Evolutionary conservation across 2,888 invertebrate species (phyloP), one percentile per base, ranked within the genome.

Genomic region (Mycogona germanica): DNA sequence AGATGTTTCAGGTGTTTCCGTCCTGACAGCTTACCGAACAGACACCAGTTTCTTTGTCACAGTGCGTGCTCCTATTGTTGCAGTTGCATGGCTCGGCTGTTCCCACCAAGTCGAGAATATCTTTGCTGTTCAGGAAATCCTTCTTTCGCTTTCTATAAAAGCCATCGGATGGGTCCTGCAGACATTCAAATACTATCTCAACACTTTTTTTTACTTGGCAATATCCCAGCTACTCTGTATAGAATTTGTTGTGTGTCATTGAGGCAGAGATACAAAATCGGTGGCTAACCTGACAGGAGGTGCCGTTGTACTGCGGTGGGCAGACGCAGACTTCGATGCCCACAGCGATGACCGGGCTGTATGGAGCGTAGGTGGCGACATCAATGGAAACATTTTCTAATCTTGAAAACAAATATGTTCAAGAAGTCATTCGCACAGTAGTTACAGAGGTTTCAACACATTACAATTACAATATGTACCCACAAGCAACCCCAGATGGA

Each of bases 261-360:
- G 35, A 35, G 35, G 12, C 12, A 35, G 35, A 12, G 14, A 35
- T 35, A 14, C 35, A 35, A 35, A n/a, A n/a, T n/a, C n/a, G n/a
- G n/a, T n/a, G n/a, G n/a, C 35, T 37, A 17, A 56, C 81, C 72
- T 95, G 96, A 69, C 97, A 97, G 0, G 95, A 96, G 0, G 82
- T 77, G 0, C 88, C 86, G 59, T 81, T 78, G 72, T 91, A 95
- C 56, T 79, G 77, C 0, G 75, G 72, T 0, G 89, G 85, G 65
- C 95, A 95, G 45, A 78, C 76, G 68, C 95, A 95, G 55, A 82
- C 74, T 70, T 95, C 95, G 2, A 95, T 81, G 0, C 89, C 86
- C 29, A 77, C 76, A 0, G 88, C 86, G 40, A 78, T n/a, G 78
- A 79, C 58, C 76, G 80, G 0, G 78, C 61, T 38, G 55, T 52